phyloP scores from a whole-genome alignment of 2,797 vertebrate genomes.

The Chloroceryle amazona region DNA sequence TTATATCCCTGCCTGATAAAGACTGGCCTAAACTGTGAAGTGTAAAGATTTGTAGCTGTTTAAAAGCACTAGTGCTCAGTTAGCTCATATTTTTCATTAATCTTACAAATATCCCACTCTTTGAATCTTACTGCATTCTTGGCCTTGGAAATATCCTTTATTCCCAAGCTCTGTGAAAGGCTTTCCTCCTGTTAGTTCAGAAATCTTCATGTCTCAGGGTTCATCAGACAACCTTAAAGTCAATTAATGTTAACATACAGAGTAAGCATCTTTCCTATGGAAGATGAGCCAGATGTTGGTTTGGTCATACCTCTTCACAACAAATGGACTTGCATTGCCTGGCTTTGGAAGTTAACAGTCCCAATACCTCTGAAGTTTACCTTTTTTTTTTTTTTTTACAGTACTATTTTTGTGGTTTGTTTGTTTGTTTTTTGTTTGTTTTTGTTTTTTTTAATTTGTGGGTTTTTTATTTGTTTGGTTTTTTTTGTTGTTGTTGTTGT shows the following conservation, averaged over 20 bases:
- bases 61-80: not conserved
- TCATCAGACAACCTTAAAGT: not conserved
- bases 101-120: not conserved
- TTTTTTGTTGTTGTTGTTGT: too few species aligned
- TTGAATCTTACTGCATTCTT: not conserved
- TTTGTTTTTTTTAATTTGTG: not conserved
- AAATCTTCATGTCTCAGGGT: not conserved
- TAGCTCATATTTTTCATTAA: not conserved
- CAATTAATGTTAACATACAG: not conserved
- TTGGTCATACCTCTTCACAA: not conserved
- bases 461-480: too few species aligned
- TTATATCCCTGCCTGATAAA: not conserved
- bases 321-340: not conserved
- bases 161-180: not conserved
- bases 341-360: not conserved
- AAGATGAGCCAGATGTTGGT: not conserved
- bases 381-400: not conserved
- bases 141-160: not conserved
- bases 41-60: not conserved
- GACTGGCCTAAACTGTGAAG: not conserved
- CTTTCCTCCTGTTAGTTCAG: not conserved
- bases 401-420: not conserved
- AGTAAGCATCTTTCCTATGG: not conserved
- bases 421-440: too few species aligned
- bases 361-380: rapidly evolving